A percentile compares a stretch with the other conserved stretches of the same genome.
Evolutionary conservation across 2,888 invertebrate genomes (phyloP).

Genomic region (Clunio marinus): DNA sequence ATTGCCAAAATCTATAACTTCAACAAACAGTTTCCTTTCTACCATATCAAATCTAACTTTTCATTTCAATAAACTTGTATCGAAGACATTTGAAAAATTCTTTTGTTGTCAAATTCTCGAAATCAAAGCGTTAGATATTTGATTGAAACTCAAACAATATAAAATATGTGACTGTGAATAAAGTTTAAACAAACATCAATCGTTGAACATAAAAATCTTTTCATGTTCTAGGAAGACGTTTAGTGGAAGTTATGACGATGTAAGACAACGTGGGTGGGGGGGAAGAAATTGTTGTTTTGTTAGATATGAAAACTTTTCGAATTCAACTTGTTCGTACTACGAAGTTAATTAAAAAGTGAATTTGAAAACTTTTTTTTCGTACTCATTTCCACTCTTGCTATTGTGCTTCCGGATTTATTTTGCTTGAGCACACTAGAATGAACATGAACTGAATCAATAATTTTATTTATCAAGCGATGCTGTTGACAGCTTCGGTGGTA

Average conservation of each 20-base stretch:
- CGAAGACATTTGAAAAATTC: too few relatives aligned
- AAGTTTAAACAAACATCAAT: neutral
- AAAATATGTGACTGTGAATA: neutral
- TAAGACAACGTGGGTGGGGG: neutral
- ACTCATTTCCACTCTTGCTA: neutral
- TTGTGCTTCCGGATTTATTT: neutral
- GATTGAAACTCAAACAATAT: too few relatives aligned
- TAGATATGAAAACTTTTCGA: constrained; percentile 15
- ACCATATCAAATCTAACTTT: too few relatives aligned
- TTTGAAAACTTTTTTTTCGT: neutral
- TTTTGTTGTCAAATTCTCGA: too few relatives aligned
- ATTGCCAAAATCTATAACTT: too few relatives aligned
- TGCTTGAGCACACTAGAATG: constrained; percentile 5
- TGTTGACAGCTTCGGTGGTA: constrained; percentile 18
- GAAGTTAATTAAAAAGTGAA: constrained; percentile 31
- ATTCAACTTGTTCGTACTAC: constrained; percentile 22
- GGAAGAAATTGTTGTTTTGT: neutral
- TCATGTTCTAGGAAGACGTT: neutral
- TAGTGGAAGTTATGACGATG: neutral
- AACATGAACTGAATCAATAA: constrained; percentile 34
- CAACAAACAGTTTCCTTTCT: too few relatives aligned
- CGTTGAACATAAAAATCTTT: too few relatives aligned
- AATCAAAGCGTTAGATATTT: too few relatives aligned
- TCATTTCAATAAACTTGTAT: too few relatives aligned
- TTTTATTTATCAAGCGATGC: constrained; percentile 32